Base-by-base conservation (phyloP, 53 echinoderm and acorn worm genomes). In the Henricia sp. region DNA sequence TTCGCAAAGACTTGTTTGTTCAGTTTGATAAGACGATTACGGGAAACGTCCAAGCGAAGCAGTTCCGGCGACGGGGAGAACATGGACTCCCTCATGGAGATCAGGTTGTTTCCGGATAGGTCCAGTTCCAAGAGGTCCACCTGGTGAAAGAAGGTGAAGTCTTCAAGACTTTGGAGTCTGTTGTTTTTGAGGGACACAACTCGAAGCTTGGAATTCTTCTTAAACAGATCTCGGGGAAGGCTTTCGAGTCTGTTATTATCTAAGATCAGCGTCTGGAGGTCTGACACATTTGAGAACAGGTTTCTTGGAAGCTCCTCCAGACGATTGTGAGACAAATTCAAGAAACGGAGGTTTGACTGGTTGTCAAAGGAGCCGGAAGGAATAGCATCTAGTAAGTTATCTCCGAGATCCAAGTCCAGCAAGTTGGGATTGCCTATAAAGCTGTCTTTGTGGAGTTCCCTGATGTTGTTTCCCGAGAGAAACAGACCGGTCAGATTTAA, bases 301-400 rank as follows among this genome's bases (percentile, higher is more conserved):
- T 75, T 55, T 9, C 28, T 41, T 23, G 83, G 88, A 34, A 70
- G 70, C 21, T 84, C 70, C 21, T 29, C 50, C 28, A 91, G 19
- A 9, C 91, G 84, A 50, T 87, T 87, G 37, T 84, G 62, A 29
- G 91, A 88, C 9, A 88, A 54, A 52, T 91, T 88, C 70, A 91
- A 43, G 42, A 60, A 50, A 20, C 63, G 88, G 46, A 91, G 80
- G 0, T 75, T 27, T 20, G 64, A 19, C 41, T 88, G 67, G 4
- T 78, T 55, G 39, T 35, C 65, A 20, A 91, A 76, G 14, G 56
- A 46, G 25, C 73, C 44, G 0, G 83, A 44, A 6, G 71, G 58
- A 37, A 91, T 34, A 36, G 21, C 23, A 41, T 70, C 52, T 19
- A 91, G 71, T 36, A 88, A 40, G 54, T 91, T 91, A 50, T 77